phyloP scores from a whole-genome alignment of 2,797 vertebrate genomes.

The Argya squamiceps region DNA sequence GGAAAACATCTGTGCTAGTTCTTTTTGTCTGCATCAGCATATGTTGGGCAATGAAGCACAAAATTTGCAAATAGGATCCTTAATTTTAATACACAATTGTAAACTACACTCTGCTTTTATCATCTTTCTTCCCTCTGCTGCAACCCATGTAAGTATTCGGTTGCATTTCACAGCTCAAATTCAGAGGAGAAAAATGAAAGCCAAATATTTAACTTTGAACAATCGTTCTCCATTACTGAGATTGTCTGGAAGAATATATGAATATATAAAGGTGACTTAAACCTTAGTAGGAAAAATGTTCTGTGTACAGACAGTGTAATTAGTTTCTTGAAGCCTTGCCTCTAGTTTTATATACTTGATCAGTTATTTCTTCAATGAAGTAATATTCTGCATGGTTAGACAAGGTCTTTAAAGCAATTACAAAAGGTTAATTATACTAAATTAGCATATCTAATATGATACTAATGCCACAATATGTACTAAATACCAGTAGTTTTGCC shows the following conservation, averaged over 20 bases:
- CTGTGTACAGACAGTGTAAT: neutral
- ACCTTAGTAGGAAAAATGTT: neutral
- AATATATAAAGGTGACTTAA: neutral
- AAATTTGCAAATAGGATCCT: slow-evolving; percentile 32
- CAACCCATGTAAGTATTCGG: neutral
- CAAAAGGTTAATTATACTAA: slow-evolving; percentile 58
- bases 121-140: neutral
- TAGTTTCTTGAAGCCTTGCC: neutral
- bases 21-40: slow-evolving; percentile 28
- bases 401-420: slow-evolving; percentile 70
- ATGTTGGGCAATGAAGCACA: slow-evolving; percentile 38
- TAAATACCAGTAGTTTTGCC: neutral
- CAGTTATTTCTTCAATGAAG: slow-evolving; percentile 14
- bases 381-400: slow-evolving; percentile 13
- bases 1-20: neutral
- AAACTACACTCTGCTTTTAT: neutral
- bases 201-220: slow-evolving; percentile 8
- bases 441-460: slow-evolving; percentile 54
- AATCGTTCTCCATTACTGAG: neutral
- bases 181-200: slow-evolving; percentile 20
- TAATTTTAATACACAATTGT: slow-evolving; percentile 40
- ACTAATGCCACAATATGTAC: neutral
- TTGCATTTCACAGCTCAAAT: neutral
- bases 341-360: neutral
- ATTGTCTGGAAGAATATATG: neutral